These are phyloP conservation scores for Drosophila conformis DNA, from an alignment of 2,888 invertebrate genomes.

Conservation along the genomic window DNA sequence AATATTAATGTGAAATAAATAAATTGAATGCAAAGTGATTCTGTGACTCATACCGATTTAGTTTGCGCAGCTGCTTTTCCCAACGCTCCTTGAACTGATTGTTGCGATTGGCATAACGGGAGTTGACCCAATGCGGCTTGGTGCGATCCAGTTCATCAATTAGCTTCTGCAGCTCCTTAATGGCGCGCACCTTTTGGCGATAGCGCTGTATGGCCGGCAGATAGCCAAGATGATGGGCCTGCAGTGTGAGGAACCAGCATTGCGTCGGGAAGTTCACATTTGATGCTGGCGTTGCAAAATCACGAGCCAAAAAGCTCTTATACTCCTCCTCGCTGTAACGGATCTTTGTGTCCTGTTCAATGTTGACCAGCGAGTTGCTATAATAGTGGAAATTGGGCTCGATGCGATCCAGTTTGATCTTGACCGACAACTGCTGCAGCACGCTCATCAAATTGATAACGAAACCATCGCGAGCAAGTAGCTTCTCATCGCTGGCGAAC, in stretches of 20 bases:
- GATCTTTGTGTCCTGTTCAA: constrained; percentile 93
- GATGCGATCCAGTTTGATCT: constrained; percentile 95
- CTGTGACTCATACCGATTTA: constrained; percentile 87
- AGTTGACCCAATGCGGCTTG: constrained; percentile 93
- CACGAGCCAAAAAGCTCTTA: constrained; percentile 80
- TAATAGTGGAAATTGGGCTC: constrained; percentile 96
- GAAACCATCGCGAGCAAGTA: constrained; percentile 96
- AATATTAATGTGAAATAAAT: background rate
- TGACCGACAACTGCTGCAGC: constrained; percentile 94
- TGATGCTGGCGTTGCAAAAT: constrained; percentile 71
- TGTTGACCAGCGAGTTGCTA: constrained; percentile 89
- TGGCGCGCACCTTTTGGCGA: constrained; percentile 88
- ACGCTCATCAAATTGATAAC: constrained; percentile 97
- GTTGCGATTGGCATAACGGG: constrained; percentile 91
- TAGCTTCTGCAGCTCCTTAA: constrained; percentile 93
- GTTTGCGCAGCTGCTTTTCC: constrained; percentile 93
- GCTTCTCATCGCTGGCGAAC: constrained; percentile 94
- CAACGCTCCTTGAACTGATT: constrained; percentile 93
- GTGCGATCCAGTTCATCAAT: constrained; percentile 93
- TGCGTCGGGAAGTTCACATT: constrained; percentile 97
- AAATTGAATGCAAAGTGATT: background rate
- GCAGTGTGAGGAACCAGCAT: constrained; percentile 98
- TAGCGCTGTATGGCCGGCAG: constrained; percentile 95
- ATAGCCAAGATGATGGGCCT: constrained; percentile 96
- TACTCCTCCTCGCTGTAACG: constrained; percentile 93